Conservation (phyloP, 2,797 vertebrate species). For the Poeciliopsis paucimaculata region DNA sequence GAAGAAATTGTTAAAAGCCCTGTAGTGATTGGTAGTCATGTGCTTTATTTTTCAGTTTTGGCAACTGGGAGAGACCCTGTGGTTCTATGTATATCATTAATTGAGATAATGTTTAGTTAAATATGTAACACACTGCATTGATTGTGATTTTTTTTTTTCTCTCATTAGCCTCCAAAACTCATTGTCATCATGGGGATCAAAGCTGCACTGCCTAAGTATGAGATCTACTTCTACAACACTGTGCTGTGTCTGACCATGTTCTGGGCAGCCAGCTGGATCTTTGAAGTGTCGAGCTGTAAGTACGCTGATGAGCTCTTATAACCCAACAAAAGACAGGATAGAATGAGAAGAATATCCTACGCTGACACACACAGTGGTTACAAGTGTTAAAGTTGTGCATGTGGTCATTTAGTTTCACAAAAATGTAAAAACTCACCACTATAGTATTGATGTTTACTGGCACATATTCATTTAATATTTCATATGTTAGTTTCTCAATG, state of each 20-base stretch:
- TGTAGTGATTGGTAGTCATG: background rate
- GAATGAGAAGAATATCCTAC: background rate
- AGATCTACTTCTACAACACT: slow-evolving; percentile 90
- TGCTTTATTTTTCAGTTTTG: background rate
- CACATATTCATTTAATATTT: background rate
- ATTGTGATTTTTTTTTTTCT: slow-evolving; percentile 14
- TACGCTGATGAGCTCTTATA: slow-evolving; percentile 30
- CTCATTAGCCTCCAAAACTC: slow-evolving; percentile 36
- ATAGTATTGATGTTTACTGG: background rate
- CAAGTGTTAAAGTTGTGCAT: background rate
- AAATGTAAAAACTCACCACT: background rate
- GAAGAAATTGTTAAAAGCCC: background rate
- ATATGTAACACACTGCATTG: background rate
- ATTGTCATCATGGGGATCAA: slow-evolving; percentile 87
- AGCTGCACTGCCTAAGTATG: slow-evolving; percentile 88
- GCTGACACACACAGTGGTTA: background rate
- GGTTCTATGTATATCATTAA: background rate
- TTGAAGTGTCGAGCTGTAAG: slow-evolving; percentile 90
- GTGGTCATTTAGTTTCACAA: background rate
- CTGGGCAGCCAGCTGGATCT: slow-evolving; percentile 89
- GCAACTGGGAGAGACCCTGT: background rate
- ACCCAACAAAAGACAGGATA: background rate
- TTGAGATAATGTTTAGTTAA: background rate
- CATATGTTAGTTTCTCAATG: slow-evolving; percentile 8
- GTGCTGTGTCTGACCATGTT: slow-evolving; percentile 86